Conservation (phyloP, 2,113 vertebrate genomes). For the Corythoichthys haematopterus region DNA sequence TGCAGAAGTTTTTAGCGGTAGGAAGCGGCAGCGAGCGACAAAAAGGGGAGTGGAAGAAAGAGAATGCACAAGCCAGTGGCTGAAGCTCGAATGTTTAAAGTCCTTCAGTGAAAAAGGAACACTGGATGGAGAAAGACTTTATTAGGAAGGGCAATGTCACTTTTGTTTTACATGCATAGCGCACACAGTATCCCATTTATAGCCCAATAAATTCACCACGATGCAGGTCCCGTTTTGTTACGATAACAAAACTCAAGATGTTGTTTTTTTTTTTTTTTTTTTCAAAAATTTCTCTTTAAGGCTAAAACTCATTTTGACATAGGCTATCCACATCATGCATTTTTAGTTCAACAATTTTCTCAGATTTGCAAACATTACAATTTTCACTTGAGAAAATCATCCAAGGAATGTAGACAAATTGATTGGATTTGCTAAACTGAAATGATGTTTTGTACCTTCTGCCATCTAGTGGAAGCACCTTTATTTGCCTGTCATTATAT, state of each 20-base stretch:
- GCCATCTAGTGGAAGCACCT: no score
- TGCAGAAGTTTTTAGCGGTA: slow-evolving; percentile 56
- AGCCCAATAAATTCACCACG: background rate
- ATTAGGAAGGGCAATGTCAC: background rate
- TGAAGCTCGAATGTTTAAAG: slow-evolving; percentile 24
- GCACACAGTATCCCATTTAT: background rate
- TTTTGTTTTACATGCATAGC: background rate
- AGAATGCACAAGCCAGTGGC: slow-evolving; percentile 46
- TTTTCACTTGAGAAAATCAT: no score
- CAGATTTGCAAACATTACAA: background rate
- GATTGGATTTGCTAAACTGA: no score
- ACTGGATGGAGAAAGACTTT: background rate
- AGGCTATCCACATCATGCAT: no score
- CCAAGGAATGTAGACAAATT: no score
- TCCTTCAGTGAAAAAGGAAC: slow-evolving; percentile 1
- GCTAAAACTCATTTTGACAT: background rate
- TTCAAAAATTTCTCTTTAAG: background rate
- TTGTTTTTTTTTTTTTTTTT: background rate
- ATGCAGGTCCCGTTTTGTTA: background rate
- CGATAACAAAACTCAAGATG: no score
- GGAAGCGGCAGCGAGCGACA: slow-evolving; percentile 32
- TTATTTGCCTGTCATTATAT: no score
- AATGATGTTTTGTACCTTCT: no score
- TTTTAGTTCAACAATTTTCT: no score
- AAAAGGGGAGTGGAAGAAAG: slow-evolving; percentile 45